Base-by-base conservation (phyloP, 1,140 invertebrate genomes). In the Holcopasites calliopsidis region DNA sequence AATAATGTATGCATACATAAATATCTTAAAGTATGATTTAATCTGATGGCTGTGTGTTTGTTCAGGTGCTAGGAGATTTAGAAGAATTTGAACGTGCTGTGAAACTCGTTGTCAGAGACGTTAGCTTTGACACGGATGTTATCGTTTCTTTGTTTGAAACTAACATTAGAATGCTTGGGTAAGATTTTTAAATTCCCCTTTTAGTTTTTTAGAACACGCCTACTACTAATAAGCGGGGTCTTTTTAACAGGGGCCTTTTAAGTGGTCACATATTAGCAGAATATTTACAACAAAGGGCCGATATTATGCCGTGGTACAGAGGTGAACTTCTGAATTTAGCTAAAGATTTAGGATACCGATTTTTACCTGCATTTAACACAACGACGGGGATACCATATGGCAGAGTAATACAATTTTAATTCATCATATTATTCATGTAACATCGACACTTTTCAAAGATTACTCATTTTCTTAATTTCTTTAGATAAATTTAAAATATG, bases 121-220 rank as follows among this genome's bases (percentile, higher is more conserved):
- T 99, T 16, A 94, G 92, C 73, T 99, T 99, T 92, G 97, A 99
- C 91, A 96, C 94, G 80, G 97, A 99, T 92, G 94, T 99, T 70
- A 95, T 98, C 76, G 98, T 99, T 18, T 99, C 98, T 1, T 97
- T 99, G 8, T 99, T 99, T 92, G 98, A 99, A 92, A 99, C 98
- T 13, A 99, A 99, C 90, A 99, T 99, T 85, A 93, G 98, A 76
- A 96, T 99, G 92, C 92, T 99, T 33, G 98, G 98, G 95, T 97
- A 92, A 94, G 93, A 93, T 62, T 54, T 52, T 38, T 50, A 49
- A 38, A 49, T 49, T 33, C 33, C 0, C 40, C 23, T 38, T 13
- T 23, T 69, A 40, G 35, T 71, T 28, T 38, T 50, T 16, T n/a
- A 16, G 0, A 73, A 21, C 50, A 76, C 42, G 7, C 18, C 18